These are phyloP conservation scores for Clostera curtula DNA, from an alignment of 2,888 invertebrate species.

Conservation along the genomic window DNA sequence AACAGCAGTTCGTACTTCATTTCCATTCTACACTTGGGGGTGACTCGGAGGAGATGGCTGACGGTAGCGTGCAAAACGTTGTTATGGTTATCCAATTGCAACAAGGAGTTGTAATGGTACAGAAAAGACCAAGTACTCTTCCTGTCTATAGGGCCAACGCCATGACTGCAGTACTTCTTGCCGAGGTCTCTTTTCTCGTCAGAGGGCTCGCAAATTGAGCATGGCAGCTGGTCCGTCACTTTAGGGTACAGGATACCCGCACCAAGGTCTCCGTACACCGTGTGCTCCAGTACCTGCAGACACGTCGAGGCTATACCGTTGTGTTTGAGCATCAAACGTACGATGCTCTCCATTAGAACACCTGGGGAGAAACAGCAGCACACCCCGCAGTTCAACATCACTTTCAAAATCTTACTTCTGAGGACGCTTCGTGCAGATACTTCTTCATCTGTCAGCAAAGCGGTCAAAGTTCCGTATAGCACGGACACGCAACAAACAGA, in stretches of 20 bases:
- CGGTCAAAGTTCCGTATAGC: slow-evolving; percentile 69
- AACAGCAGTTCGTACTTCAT: slow-evolving; percentile 75
- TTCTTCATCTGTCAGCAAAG: slow-evolving; percentile 60
- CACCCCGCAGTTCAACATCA: slow-evolving; percentile 73
- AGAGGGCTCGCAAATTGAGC: slow-evolving; percentile 54
- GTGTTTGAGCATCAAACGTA: slow-evolving; percentile 62
- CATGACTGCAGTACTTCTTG: slow-evolving; percentile 43
- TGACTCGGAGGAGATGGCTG: slow-evolving; percentile 74
- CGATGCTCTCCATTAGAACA: slow-evolving; percentile 61
- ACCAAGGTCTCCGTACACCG: slow-evolving; percentile 76
- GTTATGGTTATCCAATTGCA: slow-evolving; percentile 70
- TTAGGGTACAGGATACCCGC: slow-evolving; percentile 50
- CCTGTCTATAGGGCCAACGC: slow-evolving; percentile 41
- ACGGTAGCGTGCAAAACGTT: slow-evolving; percentile 73
- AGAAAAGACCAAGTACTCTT: slow-evolving; percentile 73
- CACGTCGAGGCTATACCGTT: slow-evolving; percentile 50
- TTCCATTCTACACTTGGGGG: slow-evolving; percentile 67
- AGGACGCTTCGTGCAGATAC: slow-evolving; percentile 48
- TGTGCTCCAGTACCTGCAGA: slow-evolving; percentile 72
- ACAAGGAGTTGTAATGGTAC: slow-evolving; percentile 71
- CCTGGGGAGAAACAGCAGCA: slow-evolving; percentile 79
- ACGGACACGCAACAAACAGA: slow-evolving; percentile 74
- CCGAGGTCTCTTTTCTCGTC: slow-evolving; percentile 37
- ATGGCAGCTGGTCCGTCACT: slow-evolving; percentile 56
- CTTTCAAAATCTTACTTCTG: slow-evolving; percentile 64